Percentiles rank a stretch among this genome's conserved stretches.
Conservation (phyloP, 2,797 vertebrate genomes). For the Poeciliopsis infans region DNA sequence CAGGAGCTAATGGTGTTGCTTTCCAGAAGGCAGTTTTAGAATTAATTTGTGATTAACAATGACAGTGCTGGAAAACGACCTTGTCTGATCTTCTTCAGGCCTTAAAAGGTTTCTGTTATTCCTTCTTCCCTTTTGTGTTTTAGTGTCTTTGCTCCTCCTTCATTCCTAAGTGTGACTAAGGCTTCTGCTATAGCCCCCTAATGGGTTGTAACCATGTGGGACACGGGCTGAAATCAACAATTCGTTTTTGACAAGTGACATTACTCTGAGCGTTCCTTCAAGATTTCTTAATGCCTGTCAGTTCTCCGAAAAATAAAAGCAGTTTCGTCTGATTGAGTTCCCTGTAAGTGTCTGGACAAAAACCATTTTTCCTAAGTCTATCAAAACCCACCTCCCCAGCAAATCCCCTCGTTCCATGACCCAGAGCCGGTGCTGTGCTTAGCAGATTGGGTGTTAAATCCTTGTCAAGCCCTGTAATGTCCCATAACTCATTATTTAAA, state of each 20-base stretch:
- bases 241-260: neutral
- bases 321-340: slow-evolving; percentile 27
- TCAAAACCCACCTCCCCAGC: slow-evolving; percentile 20
- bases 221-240: slow-evolving; percentile 31
- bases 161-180: slow-evolving; percentile 37
- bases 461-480: slow-evolving; percentile 46
- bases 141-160: slow-evolving; percentile 17
- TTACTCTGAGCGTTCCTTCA: neutral
- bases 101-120: slow-evolving; percentile 39
- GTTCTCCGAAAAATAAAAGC: slow-evolving; percentile 4
- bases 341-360: slow-evolving; percentile 36
- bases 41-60: slow-evolving; percentile 51
- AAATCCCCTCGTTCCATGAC: slow-evolving; percentile 31
- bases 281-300: neutral
- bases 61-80: slow-evolving; percentile 43
- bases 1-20: slow-evolving; percentile 38
- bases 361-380: slow-evolving; percentile 36
- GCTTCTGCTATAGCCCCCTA: slow-evolving; percentile 30
- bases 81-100: slow-evolving; percentile 27
- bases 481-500: slow-evolving; percentile 61
- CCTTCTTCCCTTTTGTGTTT: slow-evolving; percentile 11
- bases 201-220: slow-evolving; percentile 48
- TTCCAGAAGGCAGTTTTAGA: slow-evolving; percentile 39
- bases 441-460: slow-evolving; percentile 65
- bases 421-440: slow-evolving; percentile 48